These are phyloP conservation scores for Strix aluco DNA, from an alignment of 2,113 vertebrate genomes.

Conservation along the genomic window DNA sequence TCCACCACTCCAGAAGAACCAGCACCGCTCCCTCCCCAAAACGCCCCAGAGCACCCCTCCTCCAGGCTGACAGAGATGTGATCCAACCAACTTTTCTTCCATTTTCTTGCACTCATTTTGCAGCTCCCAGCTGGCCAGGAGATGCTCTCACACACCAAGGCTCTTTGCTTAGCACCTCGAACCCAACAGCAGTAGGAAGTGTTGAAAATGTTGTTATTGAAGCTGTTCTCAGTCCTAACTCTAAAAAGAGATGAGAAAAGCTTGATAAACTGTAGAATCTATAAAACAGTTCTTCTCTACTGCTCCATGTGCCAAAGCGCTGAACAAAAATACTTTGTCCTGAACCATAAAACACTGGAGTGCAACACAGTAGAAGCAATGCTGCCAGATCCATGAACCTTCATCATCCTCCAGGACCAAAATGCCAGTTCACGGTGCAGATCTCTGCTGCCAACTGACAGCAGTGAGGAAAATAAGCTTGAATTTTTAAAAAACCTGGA, in stretches of 20 bases:
- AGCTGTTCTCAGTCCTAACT: neutral
- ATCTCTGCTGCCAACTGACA: neutral
- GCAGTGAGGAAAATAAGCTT: neutral
- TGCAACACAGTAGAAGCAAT: neutral
- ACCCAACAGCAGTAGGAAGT: neutral
- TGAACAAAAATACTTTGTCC: neutral
- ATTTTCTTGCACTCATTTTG: neutral
- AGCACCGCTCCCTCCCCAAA: neutral
- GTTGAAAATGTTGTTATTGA: neutral
- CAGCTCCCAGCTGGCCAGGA: neutral
- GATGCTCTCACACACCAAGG: neutral
- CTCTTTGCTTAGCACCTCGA: neutral
- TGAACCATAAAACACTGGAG: neutral
- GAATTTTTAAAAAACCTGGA: neutral
- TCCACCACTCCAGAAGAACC: no score
- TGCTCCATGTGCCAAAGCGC: fast-evolving
- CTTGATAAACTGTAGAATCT: neutral
- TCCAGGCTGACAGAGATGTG: neutral
- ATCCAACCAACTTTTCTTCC: neutral
- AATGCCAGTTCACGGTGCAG: neutral
- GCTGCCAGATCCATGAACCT: neutral
- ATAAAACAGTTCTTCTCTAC: neutral
- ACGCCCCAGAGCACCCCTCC: fast-evolving
- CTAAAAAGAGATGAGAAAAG: neutral
- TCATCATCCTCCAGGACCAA: neutral